Evolutionary conservation across 2,797 vertebrate genomes (phyloP).

Genomic region (Tauraco hartlaubi): DNA sequence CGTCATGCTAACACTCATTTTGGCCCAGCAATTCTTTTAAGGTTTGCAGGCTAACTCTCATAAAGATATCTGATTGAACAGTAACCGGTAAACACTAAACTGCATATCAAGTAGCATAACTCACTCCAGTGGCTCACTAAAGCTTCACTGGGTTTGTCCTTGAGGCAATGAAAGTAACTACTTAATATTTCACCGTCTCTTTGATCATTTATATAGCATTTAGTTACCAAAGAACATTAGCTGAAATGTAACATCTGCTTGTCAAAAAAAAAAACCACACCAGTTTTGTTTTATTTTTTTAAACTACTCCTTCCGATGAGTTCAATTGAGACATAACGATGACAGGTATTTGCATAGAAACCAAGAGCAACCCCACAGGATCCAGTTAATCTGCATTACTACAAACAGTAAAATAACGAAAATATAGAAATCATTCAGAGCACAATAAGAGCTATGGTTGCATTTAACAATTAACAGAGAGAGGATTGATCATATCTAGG

Average conservation of each 20-base stretch:
- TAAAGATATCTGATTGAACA: slow-evolving; percentile 15
- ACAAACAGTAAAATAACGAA: not conserved
- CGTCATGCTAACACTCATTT: slow-evolving; percentile 47
- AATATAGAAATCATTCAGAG: not conserved
- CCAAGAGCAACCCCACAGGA: not conserved
- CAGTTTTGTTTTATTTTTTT: not conserved
- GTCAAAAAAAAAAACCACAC: not conserved
- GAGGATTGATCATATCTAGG: not conserved
- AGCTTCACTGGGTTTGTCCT: slow-evolving; percentile 27
- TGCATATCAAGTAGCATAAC: slow-evolving; percentile 36
- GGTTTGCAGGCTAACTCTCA: slow-evolving; percentile 47
- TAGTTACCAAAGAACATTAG: slow-evolving; percentile 6
- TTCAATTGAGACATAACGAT: not conserved
- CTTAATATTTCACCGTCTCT: slow-evolving; percentile 72
- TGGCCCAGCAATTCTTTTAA: not conserved
- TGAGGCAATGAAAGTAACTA: slow-evolving; percentile 44
- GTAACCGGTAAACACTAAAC: slow-evolving; percentile 55
- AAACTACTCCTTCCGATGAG: not conserved
- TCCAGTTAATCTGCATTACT: not conserved
- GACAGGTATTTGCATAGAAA: not conserved
- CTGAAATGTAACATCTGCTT: slow-evolving; percentile 8
- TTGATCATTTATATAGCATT: slow-evolving; percentile 50
- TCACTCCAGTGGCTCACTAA: slow-evolving; percentile 23
- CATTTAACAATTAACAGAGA: not conserved
- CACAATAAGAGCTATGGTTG: not conserved